Conservation (phyloP, 1,140 invertebrate species). For the Mercenaria mercenaria region DNA sequence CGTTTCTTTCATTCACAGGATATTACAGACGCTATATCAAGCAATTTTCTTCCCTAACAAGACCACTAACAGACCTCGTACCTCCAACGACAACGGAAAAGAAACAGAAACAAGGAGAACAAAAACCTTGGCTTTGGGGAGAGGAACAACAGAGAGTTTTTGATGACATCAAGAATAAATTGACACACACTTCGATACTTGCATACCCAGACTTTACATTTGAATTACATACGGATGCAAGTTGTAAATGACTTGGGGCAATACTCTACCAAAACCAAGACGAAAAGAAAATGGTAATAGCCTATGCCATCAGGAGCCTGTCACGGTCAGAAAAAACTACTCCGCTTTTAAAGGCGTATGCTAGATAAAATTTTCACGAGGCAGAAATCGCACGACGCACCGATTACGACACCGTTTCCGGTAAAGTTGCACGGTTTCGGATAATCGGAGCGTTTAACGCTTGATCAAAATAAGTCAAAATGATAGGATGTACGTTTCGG, state of each 20-base stretch:
- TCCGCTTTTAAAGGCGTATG: too few relatives aligned
- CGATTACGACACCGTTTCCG: too few relatives aligned
- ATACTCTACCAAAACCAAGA: slow-evolving; percentile 74
- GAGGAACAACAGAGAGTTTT: slow-evolving; percentile 65
- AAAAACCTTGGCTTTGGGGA: slow-evolving; percentile 13
- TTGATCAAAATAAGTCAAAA: too few relatives aligned
- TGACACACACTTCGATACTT: slow-evolving; percentile 62
- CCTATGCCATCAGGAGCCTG: slow-evolving; percentile 32
- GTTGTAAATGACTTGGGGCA: slow-evolving; percentile 69
- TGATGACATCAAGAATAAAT: slow-evolving; percentile 49
- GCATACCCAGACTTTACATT: slow-evolving; percentile 67
- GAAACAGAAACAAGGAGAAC: not conserved
- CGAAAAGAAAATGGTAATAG: slow-evolving; percentile 66
- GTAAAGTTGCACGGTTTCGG: too few relatives aligned
- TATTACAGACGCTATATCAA: slow-evolving; percentile 81
- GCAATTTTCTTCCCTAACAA: slow-evolving; percentile 69
- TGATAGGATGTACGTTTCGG: too few relatives aligned
- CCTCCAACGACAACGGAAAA: not conserved
- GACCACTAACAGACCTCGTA: not conserved
- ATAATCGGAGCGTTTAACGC: too few relatives aligned
- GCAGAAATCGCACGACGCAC: too few relatives aligned
- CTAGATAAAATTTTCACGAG: too few relatives aligned
- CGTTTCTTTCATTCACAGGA: slow-evolving; percentile 86
- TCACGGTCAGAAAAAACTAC: slow-evolving; percentile 59
- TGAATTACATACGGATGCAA: slow-evolving; percentile 75